Evolutionary conservation across 1,140 invertebrate species (phyloP).

Genomic region (Tenebrio molitor): DNA sequence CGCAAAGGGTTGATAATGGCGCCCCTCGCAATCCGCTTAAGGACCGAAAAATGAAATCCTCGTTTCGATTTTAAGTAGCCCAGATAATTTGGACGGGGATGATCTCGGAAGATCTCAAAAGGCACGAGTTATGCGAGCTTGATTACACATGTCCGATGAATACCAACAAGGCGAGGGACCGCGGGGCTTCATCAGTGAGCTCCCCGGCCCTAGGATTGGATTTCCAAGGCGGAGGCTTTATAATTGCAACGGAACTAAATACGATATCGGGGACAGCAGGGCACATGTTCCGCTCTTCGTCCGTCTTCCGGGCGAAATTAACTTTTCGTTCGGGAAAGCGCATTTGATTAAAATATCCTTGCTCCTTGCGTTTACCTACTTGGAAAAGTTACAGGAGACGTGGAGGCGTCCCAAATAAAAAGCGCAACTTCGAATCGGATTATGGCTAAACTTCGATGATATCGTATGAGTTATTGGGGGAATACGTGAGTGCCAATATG

Average conservation of each 20-base stretch:
- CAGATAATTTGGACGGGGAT: slow-evolving; percentile 19
- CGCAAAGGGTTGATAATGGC: slow-evolving; percentile 30
- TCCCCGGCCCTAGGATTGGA: slow-evolving; percentile 43
- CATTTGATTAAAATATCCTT: slow-evolving; percentile 53
- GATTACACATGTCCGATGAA: slow-evolving; percentile 61
- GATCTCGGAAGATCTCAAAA: slow-evolving; percentile 49
- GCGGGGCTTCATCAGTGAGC: slow-evolving; percentile 50
- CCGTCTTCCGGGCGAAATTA: slow-evolving; percentile 41
- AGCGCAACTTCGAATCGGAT: slow-evolving; percentile 15
- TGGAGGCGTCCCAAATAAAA: not conserved
- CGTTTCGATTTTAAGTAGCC: slow-evolving; percentile 39
- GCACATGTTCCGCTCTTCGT: slow-evolving; percentile 29
- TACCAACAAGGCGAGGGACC: slow-evolving; percentile 60
- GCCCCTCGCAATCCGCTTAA: too few species aligned
- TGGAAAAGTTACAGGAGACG: not conserved
- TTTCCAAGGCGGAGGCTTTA: slow-evolving; percentile 48
- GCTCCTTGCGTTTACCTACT: slow-evolving; percentile 35
- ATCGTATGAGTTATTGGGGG: slow-evolving; percentile 24
- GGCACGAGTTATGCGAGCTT: slow-evolving; percentile 57
- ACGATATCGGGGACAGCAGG: slow-evolving; percentile 39
- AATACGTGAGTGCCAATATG: slow-evolving; percentile 28
- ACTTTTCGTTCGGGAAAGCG: slow-evolving; percentile 38
- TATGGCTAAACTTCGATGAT: slow-evolving; percentile 18
- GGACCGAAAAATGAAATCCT: slow-evolving; percentile 27
- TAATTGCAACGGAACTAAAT: slow-evolving; percentile 48